A percentile compares a stretch with the other conserved stretches of the same genome.
Evolutionary conservation across 2,888 invertebrate genomes (phyloP).

Genomic region (Meiosimyza platycephala): DNA sequence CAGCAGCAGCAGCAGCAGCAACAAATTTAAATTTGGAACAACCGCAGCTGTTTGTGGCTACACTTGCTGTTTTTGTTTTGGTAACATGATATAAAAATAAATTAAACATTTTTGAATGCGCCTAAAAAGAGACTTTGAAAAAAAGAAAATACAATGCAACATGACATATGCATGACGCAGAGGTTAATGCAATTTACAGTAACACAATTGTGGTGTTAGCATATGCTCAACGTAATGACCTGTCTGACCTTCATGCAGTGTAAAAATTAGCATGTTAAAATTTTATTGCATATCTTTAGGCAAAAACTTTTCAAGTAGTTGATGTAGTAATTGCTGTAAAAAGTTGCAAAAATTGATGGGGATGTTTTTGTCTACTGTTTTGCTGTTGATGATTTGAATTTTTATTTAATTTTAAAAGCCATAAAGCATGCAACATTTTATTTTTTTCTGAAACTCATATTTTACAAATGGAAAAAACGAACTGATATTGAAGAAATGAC

Average conservation of each 20-base stretch:
- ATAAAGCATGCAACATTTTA: too few relatives aligned
- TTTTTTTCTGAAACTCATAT: too few relatives aligned
- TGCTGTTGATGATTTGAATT: too few relatives aligned
- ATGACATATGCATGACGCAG: neutral
- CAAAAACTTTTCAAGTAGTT: too few relatives aligned
- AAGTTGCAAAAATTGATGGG: too few relatives aligned
- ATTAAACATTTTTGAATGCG: neutral
- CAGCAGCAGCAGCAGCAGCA: too few relatives aligned
- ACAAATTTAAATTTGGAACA: neutral
- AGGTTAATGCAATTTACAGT: neutral
- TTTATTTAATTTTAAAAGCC: too few relatives aligned
- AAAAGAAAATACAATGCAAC: neutral
- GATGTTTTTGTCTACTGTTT: too few relatives aligned
- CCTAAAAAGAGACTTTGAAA: neutral
- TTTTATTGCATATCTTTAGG: too few relatives aligned
- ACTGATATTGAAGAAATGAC: too few relatives aligned
- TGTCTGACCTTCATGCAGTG: neutral
- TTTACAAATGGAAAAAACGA: too few relatives aligned
- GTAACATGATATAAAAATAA: neutral
- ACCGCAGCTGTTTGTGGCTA: neutral
- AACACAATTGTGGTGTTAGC: neutral
- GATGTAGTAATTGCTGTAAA: too few relatives aligned
- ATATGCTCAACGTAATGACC: neutral
- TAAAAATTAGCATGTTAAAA: neutral
- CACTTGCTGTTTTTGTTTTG: neutral